Evolutionary conservation across 2,113 vertebrate genomes (phyloP), one percentile per base, ranked within the genome.

Genomic region (Laterallus jamaicensis): DNA sequence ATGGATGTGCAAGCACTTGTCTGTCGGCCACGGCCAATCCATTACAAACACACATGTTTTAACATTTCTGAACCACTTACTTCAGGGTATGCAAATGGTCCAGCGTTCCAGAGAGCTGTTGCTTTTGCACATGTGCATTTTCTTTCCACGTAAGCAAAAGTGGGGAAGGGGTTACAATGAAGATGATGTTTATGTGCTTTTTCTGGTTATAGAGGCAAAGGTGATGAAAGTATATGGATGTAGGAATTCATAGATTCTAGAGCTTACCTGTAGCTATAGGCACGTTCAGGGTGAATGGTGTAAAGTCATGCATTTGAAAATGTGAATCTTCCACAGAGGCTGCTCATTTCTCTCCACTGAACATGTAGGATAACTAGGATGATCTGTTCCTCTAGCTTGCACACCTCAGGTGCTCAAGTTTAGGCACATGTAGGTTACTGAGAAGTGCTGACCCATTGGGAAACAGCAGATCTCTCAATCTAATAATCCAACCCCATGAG

Each of bases 1-100:
- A 17, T 0, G 1, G 4, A 15, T 56, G 14, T 39, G 31, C 19
- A 31, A 1, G 9, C 49, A 31, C 10, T 15, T 75, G 24, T 19
- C 12, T 70, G 26, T 31, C 62, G 29, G 18, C 16, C 31, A 37
- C 11, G 19, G 21, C n/a, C 44, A 67, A 44, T 11, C 9, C 35
- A 52, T 6, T 49, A 54, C 28, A 63, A 69, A 31, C 9, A 58
- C 5, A 37, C 4, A 8, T 55, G 69, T 69, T 84, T 66, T 37
- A 54, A 42, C 22, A 19, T 71, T 42, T 3, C 0, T 66, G 31
- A 66, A 20, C 16, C 8, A n/a, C 22, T 6, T 31, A 81, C 19
- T 8, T 64, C 6, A 5, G 5, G 29, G 15, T 25, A 24, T 74
- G 49, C 19, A 32, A 78, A 52, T 12, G 11, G 25, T 32, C 42